Percentiles rank a stretch among this genome's conserved stretches.
Conservation (phyloP, 2,113 vertebrate species). For the Proterorhinus semilunaris region DNA sequence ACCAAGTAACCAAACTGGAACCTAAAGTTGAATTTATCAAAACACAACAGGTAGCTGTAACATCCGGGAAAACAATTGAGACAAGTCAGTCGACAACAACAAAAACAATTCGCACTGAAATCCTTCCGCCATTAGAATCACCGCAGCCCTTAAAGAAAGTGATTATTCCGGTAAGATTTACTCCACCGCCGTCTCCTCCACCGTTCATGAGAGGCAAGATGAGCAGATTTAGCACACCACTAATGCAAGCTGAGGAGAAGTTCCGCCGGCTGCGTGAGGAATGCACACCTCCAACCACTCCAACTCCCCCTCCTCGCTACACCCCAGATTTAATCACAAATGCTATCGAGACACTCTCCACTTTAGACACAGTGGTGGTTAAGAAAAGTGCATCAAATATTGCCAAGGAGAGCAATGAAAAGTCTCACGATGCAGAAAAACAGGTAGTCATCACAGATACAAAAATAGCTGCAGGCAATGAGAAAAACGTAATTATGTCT, state of each 20-base stretch:
- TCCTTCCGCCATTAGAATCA: conserved; percentile 58
- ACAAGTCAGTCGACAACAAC: conserved; percentile 47
- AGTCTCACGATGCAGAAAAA: conserved; percentile 53
- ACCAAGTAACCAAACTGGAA: conserved; percentile 77
- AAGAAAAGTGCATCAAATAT: conserved; percentile 50
- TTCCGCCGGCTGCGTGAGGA: conserved; percentile 79
- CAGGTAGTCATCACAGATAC: conserved; percentile 40
- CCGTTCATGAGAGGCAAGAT: conserved; percentile 71
- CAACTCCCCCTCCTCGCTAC: conserved; percentile 55
- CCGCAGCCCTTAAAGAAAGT: conserved; percentile 64
- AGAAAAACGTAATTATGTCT: conserved; percentile 50
- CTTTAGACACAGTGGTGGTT: conserved; percentile 38
- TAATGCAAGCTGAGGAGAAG: conserved; percentile 90
- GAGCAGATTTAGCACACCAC: conserved; percentile 86
- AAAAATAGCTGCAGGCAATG: conserved; percentile 45
- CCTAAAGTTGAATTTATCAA: conserved; percentile 55
- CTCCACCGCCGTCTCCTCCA: conserved; percentile 75
- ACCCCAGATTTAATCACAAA: conserved; percentile 63
- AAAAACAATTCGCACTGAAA: conserved; percentile 44
- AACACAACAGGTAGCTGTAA: conserved; percentile 39
- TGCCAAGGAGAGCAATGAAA: conserved; percentile 47
- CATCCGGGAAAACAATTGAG: conserved; percentile 41
- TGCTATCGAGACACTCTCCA: conserved; percentile 66
- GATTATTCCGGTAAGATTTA: conserved; percentile 75
- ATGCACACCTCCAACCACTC: conserved; percentile 64